Evolutionary conservation across 2,113 vertebrate species (phyloP).

Genomic region (Odobenus rosmarus): DNA sequence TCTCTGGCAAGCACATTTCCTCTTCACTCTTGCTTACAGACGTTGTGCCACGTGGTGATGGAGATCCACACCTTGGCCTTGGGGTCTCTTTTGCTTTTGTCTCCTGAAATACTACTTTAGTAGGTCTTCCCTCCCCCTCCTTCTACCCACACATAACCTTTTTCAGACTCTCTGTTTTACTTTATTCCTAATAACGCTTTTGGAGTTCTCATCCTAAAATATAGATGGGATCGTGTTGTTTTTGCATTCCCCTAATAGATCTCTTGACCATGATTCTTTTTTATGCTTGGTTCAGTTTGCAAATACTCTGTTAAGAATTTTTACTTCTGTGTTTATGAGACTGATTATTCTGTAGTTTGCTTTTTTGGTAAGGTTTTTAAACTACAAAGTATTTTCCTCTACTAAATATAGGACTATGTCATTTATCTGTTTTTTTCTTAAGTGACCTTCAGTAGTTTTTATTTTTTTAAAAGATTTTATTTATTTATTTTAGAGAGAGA

Average conservation of each 20-base stretch:
- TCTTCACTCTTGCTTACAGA: not conserved
- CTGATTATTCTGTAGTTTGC: not conserved
- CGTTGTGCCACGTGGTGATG: not conserved
- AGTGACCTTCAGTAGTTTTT: not conserved
- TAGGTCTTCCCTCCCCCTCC: not conserved
- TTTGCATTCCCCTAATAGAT: not conserved
- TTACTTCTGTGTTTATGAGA: not conserved
- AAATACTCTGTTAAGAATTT: not conserved
- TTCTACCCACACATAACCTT: not conserved
- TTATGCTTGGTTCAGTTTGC: not conserved
- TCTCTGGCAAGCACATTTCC: not conserved
- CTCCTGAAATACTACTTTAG: not conserved
- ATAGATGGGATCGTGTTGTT: not conserved
- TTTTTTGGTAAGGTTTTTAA: not conserved
- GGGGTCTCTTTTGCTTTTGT: not conserved
- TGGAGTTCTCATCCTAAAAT: constrained; percentile 9
- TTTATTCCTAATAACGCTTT: not conserved
- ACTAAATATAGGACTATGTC: not conserved
- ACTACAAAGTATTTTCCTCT: not conserved
- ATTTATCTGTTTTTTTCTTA: not conserved
- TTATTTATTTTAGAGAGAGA: not conserved
- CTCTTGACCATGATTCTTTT: constrained; percentile 11
- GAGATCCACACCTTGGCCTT: no score
- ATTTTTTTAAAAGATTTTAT: not conserved
- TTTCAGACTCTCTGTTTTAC: not conserved